A percentile compares a stretch with the other conserved stretches of the same genome.
phyloP scores from a whole-genome alignment of 2,888 invertebrate species.

The Drosophila anomalipes region DNA sequence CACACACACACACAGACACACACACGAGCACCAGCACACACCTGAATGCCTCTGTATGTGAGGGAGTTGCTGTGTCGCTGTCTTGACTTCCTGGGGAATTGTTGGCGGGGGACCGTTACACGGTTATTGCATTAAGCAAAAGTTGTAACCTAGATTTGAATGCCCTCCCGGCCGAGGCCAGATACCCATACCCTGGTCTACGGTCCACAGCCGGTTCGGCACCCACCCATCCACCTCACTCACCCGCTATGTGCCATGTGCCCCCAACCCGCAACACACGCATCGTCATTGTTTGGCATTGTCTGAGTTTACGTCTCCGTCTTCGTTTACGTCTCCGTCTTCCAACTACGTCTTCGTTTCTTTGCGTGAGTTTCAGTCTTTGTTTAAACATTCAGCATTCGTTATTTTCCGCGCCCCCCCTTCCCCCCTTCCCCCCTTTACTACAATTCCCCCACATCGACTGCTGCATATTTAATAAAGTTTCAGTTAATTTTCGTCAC shows the following conservation, averaged over 20 bases:
- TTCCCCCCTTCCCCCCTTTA: no score
- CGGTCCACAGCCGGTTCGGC: neutral
- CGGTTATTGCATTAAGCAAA: constrained; percentile 78
- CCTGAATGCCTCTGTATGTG: constrained; percentile 10
- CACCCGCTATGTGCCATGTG: neutral
- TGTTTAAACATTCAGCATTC: constrained; percentile 73
- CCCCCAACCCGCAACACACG: constrained; percentile 5
- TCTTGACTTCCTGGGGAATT: constrained; percentile 74
- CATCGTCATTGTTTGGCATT: constrained; percentile 50
- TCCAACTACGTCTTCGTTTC: neutral
- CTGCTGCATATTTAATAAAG: constrained; percentile 74
- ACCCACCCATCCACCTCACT: neutral
- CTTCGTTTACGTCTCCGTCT: constrained; percentile 5
- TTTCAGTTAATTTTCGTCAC: constrained; percentile 74
- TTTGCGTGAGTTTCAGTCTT: constrained; percentile 16
- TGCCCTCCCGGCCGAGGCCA: constrained; percentile 36
- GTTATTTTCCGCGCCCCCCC: constrained; percentile 41
- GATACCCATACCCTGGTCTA: neutral
- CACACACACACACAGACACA: neutral
- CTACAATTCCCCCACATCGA: neutral
- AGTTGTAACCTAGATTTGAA: constrained; percentile 77
- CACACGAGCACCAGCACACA: constrained; percentile 6
- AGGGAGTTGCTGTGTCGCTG: constrained; percentile 37
- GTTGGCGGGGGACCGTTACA: constrained; percentile 63
- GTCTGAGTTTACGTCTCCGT: constrained; percentile 23